Percentiles rank a stretch among this genome's conserved stretches.
phyloP scores from a whole-genome alignment of 2,888 invertebrate genomes.

The Phalera bucephala region DNA sequence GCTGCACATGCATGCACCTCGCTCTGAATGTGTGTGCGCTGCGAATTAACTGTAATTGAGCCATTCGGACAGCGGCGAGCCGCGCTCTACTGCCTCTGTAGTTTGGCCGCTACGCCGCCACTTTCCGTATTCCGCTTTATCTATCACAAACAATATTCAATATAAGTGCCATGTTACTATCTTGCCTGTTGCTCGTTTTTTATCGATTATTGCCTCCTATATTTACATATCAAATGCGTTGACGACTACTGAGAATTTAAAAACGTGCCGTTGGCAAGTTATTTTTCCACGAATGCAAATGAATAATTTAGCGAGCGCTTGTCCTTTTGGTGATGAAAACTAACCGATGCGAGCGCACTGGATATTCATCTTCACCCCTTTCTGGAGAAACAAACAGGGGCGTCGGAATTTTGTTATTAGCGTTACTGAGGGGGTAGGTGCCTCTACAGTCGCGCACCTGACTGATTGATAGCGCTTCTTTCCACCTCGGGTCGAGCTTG shows the following conservation, averaged over 20 bases:
- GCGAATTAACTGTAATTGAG: conserved; percentile 83
- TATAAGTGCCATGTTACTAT: conserved; percentile 25
- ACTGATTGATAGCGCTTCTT: conserved; percentile 83
- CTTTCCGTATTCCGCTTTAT: conserved; percentile 31
- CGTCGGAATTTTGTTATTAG: conserved; percentile 82
- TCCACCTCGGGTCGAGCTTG: conserved; percentile 82
- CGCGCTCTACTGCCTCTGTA: conserved; percentile 62
- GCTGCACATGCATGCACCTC: conserved; percentile 73
- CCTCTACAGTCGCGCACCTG: conserved; percentile 77
- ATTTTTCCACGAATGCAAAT: not conserved
- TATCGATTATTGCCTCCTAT: not conserved
- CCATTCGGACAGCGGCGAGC: conserved; percentile 74
- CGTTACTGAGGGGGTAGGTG: conserved; percentile 73
- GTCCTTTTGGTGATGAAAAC: conserved; percentile 45
- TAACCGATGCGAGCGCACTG: conserved; percentile 54
- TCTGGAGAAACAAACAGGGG: conserved; percentile 76
- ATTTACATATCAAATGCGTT: not conserved
- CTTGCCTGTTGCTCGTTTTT: conserved; percentile 13
- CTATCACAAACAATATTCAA: conserved; percentile 37
- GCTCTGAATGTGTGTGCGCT: conserved; percentile 76
- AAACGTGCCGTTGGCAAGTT: not conserved
- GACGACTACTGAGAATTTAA: not conserved
- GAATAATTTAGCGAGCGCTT: conserved; percentile 27
- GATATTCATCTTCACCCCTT: conserved; percentile 81
- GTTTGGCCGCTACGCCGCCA: conserved; percentile 50